A percentile compares a stretch with the other conserved stretches of the same genome.
Conservation (phyloP, 2,797 vertebrate genomes). For the Peromyscus attwateri region DNA sequence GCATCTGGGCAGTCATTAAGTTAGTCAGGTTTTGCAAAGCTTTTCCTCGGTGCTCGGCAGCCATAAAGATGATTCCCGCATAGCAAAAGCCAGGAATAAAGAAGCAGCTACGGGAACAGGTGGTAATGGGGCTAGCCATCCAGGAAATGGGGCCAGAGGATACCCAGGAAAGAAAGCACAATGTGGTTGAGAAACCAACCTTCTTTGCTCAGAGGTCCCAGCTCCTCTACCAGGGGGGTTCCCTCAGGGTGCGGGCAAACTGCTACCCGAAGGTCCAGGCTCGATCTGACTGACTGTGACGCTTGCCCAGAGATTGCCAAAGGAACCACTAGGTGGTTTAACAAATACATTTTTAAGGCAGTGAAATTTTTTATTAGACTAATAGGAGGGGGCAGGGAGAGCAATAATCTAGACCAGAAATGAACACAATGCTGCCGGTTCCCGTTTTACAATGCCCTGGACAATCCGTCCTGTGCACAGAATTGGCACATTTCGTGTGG, state of each 20-base stretch:
- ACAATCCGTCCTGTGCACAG: slow-evolving; percentile 74
- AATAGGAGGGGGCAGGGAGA: neutral
- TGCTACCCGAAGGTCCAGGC: neutral
- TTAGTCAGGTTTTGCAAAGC: slow-evolving; percentile 49
- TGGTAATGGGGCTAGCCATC: slow-evolving; percentile 22
- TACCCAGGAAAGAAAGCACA: neutral
- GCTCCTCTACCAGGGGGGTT: neutral
- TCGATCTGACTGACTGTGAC: neutral
- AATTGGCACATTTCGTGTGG: slow-evolving; percentile 72
- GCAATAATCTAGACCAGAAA: slow-evolving; percentile 64
- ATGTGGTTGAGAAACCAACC: neutral
- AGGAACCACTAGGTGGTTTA: slow-evolving; percentile 62
- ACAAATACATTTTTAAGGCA: slow-evolving; percentile 50
- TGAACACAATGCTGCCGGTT: slow-evolving; percentile 53
- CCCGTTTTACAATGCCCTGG: slow-evolving; percentile 66
- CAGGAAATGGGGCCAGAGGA: neutral
- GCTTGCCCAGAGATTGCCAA: slow-evolving; percentile 49
- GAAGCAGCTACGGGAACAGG: slow-evolving; percentile 74
- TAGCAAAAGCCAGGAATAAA: slow-evolving; percentile 56
- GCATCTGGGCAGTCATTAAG: slow-evolving; percentile 70
- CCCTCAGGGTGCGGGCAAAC: neutral
- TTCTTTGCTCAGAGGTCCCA: slow-evolving; percentile 23
- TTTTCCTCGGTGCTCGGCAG: slow-evolving; percentile 37
- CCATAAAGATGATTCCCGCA: slow-evolving; percentile 46
- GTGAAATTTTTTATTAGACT: slow-evolving; percentile 69